Conservation (phyloP, 2,113 vertebrate genomes). For the Python bivittatus region DNA sequence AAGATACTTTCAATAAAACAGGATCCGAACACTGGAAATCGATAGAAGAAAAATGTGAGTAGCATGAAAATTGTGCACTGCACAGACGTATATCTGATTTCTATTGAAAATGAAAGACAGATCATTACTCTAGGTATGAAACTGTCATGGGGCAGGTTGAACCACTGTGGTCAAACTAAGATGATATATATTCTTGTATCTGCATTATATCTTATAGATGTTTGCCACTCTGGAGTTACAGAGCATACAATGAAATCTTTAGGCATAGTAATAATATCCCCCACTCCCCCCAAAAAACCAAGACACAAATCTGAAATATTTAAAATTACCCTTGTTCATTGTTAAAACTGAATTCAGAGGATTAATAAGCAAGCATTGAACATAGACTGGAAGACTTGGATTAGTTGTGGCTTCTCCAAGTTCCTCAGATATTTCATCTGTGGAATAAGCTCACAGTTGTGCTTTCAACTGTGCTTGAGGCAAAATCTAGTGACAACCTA, state of each 20-base stretch:
- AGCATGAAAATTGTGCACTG: constrained; percentile 58
- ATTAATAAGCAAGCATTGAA: background rate
- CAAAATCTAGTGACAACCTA: background rate
- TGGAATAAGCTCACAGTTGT: background rate
- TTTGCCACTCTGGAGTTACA: constrained; percentile 38
- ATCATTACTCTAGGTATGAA: constrained; percentile 65
- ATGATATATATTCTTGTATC: constrained; percentile 45
- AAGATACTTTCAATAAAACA: constrained; percentile 66
- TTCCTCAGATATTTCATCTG: background rate
- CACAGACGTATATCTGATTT: constrained; percentile 55
- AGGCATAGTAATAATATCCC: constrained; percentile 15
- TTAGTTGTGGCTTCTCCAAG: background rate
- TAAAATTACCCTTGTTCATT: background rate
- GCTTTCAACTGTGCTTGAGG: background rate
- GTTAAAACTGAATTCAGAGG: constrained; percentile 1
- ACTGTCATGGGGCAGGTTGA: constrained; percentile 45
- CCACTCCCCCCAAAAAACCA: background rate
- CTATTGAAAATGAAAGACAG: constrained; percentile 56
- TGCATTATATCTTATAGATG: constrained; percentile 37
- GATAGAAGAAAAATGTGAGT: constrained; percentile 63
- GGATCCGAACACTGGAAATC: constrained; percentile 63
- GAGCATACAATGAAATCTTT: constrained; percentile 31
- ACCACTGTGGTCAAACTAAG: constrained; percentile 46
- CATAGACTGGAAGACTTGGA: background rate
- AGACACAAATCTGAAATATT: background rate